Evolutionary conservation across 2,888 invertebrate genomes (phyloP), one percentile per base, ranked within the genome.

Genomic region (Apodemia hepburni): DNA sequence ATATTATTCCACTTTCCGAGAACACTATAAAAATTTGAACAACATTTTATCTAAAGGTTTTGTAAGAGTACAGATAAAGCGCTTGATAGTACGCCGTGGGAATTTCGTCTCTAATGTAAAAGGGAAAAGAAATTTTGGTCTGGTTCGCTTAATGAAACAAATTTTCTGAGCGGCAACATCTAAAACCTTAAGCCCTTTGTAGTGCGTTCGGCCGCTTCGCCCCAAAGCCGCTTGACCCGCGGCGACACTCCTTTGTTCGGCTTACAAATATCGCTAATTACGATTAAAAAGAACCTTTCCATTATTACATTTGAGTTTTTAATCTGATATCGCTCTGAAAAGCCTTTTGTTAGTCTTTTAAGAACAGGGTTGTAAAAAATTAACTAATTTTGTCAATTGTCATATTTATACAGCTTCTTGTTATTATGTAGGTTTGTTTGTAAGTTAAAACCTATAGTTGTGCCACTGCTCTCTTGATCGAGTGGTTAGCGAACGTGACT

Each of bases 131-230:
- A 85, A 85, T 81, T 84, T 82, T 79, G 73, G 84, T 79, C 74
- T 75, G 77, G 79, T 74, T 74, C 80, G 83, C 77, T 84, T 85
- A 88, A 87, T 89, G 88, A 87, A 87, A 87, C 88, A 85, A 87
- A 90, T 87, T 89, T 87, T 83, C 82, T 79, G 82, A 82, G 82
- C 79, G 79, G 84, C 79, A 82, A 84, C 87, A 82, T 87, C 85
- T 85, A 86, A 86, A 73, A 82, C 84, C 84, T 83, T 84, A 81
- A 84, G 83, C 81, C 84, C 86, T 89, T 89, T 89, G 89, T 88
- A 84, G 84, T 83, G 81, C 75, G 80, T 75, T 71, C 73, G 73
- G 69, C 66, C 75, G 81, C 82, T 84, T 87, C 85, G 86, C 82
- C 76, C 77, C 73, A 76, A 76, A 81, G 78, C 81, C 77, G 74